Evolutionary conservation across 2,888 invertebrate species (phyloP).

Genomic region (Pogonocherus hispidulus): DNA sequence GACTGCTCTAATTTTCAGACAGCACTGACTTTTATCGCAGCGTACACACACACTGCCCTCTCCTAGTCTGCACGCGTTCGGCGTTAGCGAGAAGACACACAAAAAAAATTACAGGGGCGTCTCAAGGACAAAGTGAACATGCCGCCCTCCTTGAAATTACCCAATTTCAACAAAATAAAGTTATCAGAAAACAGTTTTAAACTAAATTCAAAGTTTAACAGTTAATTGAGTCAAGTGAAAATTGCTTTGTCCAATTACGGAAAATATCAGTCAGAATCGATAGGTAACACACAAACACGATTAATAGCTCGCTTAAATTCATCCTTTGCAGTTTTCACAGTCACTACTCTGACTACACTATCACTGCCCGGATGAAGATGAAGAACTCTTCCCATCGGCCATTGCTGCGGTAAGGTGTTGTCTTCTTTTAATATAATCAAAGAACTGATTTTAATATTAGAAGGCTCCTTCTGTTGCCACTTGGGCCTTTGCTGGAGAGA

Average conservation of each 20-base stretch:
- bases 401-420: constrained; percentile 5
- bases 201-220: not conserved
- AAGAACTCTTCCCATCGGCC: constrained; percentile 25
- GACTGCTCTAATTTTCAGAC: no score
- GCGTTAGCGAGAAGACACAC: not conserved
- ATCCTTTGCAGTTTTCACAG: constrained; percentile 2
- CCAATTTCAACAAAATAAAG: not conserved
- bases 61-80: not conserved
- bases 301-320: constrained; percentile 9
- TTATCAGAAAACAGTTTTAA: not conserved
- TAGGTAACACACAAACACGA: constrained; percentile 1
- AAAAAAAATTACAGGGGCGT: not conserved
- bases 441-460: constrained; percentile 9
- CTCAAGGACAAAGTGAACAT: not conserved
- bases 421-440: constrained; percentile 19
- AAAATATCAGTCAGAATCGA: not conserved
- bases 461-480: constrained; percentile 27
- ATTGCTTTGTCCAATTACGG: not conserved
- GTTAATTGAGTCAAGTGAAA: not conserved
- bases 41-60: no score
- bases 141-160: not conserved
- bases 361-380: constrained; percentile 5
- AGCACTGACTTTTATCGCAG: no score
- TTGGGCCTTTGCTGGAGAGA: constrained; percentile 45
- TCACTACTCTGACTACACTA: constrained; percentile 7